Evolutionary conservation across 2,888 invertebrate species (phyloP).

Genomic region (Brachypalpus laphriformis): DNA sequence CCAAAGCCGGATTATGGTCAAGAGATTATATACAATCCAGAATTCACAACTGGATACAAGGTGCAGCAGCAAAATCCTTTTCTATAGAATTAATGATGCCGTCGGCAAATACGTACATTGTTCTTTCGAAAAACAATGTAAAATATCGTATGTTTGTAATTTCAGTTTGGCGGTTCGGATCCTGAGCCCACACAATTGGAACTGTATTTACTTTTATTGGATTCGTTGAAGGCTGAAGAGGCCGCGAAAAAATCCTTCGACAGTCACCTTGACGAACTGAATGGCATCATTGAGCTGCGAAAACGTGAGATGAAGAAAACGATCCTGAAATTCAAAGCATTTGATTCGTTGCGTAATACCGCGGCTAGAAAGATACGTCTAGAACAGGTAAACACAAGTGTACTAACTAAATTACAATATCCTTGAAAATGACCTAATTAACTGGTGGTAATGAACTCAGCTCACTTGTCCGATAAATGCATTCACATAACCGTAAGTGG

Average conservation of each 20-base stretch:
- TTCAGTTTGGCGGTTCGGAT: conserved; percentile 86
- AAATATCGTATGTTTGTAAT: conserved; percentile 30
- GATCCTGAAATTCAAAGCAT: conserved; percentile 84
- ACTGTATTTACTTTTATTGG: conserved; percentile 86
- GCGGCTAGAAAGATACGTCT: conserved; percentile 83
- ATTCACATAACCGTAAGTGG: conserved; percentile 61
- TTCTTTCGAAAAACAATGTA: conserved; percentile 6
- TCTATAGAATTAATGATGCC: conserved; percentile 30
- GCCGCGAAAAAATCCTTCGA: conserved; percentile 84
- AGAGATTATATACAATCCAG: conserved; percentile 86
- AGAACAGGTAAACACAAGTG: conserved; percentile 82
- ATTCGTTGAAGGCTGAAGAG: conserved; percentile 86
- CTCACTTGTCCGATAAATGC: conserved; percentile 45
- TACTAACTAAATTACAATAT: neutral
- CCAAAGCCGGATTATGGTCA: conserved; percentile 88
- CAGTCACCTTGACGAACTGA: conserved; percentile 81
- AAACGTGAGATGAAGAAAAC: conserved; percentile 83
- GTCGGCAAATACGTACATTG: no score
- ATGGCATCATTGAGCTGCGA: conserved; percentile 83
- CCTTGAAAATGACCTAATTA: conserved; percentile 66
- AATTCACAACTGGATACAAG: conserved; percentile 87
- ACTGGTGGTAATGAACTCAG: conserved; percentile 66
- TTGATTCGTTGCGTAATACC: conserved; percentile 84
- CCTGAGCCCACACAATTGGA: conserved; percentile 86
- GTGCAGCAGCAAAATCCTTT: conserved; percentile 81